These are phyloP conservation scores for Dermolepida albohirtum DNA, from an alignment of 2,888 invertebrate species.

Conservation along the genomic window DNA sequence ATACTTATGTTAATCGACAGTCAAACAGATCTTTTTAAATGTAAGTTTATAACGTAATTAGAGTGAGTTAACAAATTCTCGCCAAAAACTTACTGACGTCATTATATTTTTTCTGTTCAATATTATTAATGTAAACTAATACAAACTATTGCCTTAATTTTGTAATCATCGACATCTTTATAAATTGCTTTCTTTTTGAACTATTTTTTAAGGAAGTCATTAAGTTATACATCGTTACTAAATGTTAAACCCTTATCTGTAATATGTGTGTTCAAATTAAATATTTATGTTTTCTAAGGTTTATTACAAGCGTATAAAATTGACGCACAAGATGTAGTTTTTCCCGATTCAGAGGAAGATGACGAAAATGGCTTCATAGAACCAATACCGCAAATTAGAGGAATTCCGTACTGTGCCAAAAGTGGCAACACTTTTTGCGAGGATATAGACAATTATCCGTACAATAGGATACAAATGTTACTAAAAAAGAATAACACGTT, in stretches of 20 bases:
- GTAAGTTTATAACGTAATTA: constrained; percentile 6
- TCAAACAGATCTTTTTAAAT: constrained; percentile 17
- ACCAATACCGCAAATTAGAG: constrained; percentile 47
- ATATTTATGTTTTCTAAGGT: neutral
- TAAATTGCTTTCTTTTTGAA: too few species aligned
- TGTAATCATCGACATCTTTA: too few species aligned
- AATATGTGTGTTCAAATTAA: too few species aligned
- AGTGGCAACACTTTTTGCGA: constrained; percentile 64
- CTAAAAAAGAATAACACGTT: constrained; percentile 52
- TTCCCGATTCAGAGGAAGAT: constrained; percentile 53
- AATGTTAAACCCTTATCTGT: too few species aligned
- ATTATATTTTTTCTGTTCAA: too few species aligned
- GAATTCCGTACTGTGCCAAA: constrained; percentile 54
- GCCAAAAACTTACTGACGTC: too few species aligned
- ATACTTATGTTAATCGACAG: constrained; percentile 16
- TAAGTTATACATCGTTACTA: too few species aligned
- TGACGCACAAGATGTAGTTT: constrained; percentile 52
- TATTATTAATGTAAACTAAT: too few species aligned
- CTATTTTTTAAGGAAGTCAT: too few species aligned
- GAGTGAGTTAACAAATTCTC: too few species aligned
- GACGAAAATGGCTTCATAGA: constrained; percentile 43
- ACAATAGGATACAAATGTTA: constrained; percentile 58
- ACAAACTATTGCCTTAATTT: too few species aligned
- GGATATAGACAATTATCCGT: constrained; percentile 64
- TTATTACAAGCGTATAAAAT: constrained; percentile 8